A percentile compares a stretch with the other conserved stretches of the same genome.
Evolutionary conservation across 2,113 vertebrate species (phyloP).

Genomic region (Bubo blakistoni): DNA sequence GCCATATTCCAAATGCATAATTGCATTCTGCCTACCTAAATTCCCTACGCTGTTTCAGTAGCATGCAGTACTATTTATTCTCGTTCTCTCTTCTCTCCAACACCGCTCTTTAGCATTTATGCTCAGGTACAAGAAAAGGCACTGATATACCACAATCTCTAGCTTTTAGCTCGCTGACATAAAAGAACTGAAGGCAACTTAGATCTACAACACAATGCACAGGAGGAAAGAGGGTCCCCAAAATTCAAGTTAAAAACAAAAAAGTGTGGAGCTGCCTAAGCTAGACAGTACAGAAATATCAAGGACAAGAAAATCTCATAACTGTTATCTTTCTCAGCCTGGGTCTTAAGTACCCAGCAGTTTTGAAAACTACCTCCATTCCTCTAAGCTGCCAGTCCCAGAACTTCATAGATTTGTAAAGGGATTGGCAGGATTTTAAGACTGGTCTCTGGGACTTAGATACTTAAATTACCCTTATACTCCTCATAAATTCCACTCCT

Average conservation of each 20-base stretch:
- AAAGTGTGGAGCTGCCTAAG: not conserved
- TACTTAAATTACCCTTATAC: not conserved
- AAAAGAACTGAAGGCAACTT: not conserved
- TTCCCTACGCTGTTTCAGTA: conserved; percentile 42
- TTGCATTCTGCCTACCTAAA: conserved; percentile 67
- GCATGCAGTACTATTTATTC: conserved; percentile 24
- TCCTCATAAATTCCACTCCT: not conserved
- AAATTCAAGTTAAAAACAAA: not conserved
- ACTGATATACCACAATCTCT: not conserved
- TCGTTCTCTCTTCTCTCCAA: not conserved
- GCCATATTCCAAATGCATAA: conserved; percentile 59
- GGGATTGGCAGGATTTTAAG: not conserved
- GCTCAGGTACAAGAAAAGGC: not conserved
- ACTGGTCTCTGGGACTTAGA: not conserved
- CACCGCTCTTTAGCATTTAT: not conserved
- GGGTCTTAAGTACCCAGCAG: not conserved
- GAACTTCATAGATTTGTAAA: not conserved
- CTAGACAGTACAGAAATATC: not conserved
- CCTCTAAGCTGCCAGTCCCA: not conserved
- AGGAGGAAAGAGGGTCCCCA: not conserved
- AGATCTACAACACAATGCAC: not conserved
- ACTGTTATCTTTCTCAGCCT: not conserved
- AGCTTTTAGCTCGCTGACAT: not conserved
- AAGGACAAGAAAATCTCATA: not conserved
- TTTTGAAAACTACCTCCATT: not conserved